Conservation (phyloP, 1,140 invertebrate species). For the Drosophila trapezifrons region DNA sequence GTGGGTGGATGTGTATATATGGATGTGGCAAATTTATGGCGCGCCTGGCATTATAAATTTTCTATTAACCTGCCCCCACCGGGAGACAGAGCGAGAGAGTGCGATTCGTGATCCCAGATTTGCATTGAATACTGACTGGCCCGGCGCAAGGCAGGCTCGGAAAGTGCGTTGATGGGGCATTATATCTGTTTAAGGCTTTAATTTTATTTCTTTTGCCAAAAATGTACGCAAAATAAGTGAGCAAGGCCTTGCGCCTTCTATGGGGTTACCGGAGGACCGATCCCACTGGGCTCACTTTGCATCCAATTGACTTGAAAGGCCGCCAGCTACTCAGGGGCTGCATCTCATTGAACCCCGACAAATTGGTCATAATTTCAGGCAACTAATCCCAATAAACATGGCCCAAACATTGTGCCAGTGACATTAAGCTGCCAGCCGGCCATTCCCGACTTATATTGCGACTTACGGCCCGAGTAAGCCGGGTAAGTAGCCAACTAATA, state of each 20-base stretch:
- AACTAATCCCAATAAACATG: conserved; percentile 83
- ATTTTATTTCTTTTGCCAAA: conserved; percentile 75
- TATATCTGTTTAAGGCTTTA: conserved; percentile 83
- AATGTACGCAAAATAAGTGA: conserved; percentile 80
- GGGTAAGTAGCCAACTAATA: conserved; percentile 67
- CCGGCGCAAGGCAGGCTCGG: conserved; percentile 1
- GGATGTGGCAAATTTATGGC: conserved; percentile 74
- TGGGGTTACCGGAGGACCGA: conserved; percentile 22
- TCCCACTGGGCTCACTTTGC: conserved; percentile 56
- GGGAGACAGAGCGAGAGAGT: neutral
- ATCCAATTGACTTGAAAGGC: conserved; percentile 78
- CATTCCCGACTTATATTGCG: conserved; percentile 17
- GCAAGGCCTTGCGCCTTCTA: conserved; percentile 62
- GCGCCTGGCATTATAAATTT: conserved; percentile 76
- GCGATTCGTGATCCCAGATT: conserved; percentile 55
- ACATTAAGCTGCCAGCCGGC: conserved; percentile 73
- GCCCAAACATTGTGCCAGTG: conserved; percentile 78
- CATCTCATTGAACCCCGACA: conserved; percentile 78
- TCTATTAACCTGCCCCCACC: conserved; percentile 69
- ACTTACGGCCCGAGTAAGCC: conserved; percentile 43
- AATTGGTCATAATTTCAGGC: conserved; percentile 82
- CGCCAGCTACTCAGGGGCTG: conserved; percentile 15
- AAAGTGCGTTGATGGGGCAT: conserved; percentile 66
- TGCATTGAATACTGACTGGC: conserved; percentile 75
- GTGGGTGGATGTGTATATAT: conserved; percentile 63